Conservation (phyloP, 2,888 invertebrate genomes). For the Amiota communis region DNA sequence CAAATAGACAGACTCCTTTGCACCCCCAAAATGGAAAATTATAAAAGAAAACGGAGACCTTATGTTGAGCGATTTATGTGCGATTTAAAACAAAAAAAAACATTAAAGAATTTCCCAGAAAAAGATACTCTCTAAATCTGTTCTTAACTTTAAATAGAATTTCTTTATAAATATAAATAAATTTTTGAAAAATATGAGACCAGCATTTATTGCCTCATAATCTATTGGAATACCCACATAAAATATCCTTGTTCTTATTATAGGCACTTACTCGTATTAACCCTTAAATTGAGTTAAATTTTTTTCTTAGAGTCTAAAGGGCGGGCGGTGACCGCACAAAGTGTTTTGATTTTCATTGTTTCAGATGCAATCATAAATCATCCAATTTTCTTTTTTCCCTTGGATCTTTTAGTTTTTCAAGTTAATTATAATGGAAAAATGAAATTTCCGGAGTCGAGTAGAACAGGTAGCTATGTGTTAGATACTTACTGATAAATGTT, state of each 20-base stretch:
- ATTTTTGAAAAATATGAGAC: not conserved
- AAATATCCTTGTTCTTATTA: no score
- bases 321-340: conserved; percentile 16
- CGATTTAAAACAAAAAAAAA: conserved; percentile 27
- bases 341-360: conserved; percentile 22
- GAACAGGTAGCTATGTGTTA: conserved; percentile 17
- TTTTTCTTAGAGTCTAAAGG: no score
- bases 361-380: conserved; percentile 4
- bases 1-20: not conserved
- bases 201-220: not conserved
- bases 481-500: conserved; percentile 43
- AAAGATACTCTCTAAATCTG: not conserved
- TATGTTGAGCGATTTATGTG: conserved; percentile 43
- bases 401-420: not conserved
- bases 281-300: no score
- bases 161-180: not conserved
- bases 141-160: not conserved
- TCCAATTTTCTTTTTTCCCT: not conserved
- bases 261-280: no score
- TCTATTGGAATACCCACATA: conserved; percentile 41
- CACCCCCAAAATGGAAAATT: not conserved
- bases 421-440: conserved; percentile 50
- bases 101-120: conserved; percentile 11
- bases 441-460: conserved; percentile 42
- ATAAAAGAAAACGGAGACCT: not conserved